These are phyloP conservation scores for Microtus richardsoni DNA, from an alignment of 2,113 vertebrate species.

Conservation along the genomic window DNA sequence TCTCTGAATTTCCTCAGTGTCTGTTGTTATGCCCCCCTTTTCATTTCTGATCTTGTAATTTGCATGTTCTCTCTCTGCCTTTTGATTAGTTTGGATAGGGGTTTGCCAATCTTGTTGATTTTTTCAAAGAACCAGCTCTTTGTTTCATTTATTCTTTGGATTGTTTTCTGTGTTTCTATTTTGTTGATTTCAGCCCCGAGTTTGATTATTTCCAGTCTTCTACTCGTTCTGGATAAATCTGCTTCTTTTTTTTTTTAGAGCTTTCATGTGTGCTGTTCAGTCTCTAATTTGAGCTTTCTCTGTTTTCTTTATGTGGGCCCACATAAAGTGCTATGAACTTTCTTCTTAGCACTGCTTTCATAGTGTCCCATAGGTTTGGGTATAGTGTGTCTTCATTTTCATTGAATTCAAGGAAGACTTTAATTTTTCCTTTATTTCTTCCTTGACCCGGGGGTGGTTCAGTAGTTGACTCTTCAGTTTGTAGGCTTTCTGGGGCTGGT, in stretches of 20 bases:
- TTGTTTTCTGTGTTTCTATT: not conserved
- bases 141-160: not conserved
- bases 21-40: too few relatives aligned
- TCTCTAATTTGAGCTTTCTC: not conserved
- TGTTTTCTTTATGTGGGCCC: not conserved
- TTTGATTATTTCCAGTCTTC: not conserved
- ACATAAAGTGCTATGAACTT: not conserved
- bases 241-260: not conserved
- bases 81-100: not conserved
- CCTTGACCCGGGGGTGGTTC: too few relatives aligned
- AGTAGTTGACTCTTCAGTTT: too few relatives aligned
- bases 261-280: not conserved
- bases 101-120: not conserved
- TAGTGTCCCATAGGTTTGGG: not conserved
- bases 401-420: not conserved
- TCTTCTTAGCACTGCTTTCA: not conserved
- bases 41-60: not conserved
- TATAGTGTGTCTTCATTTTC: not conserved
- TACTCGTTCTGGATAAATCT: not conserved
- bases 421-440: not conserved
- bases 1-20: too few relatives aligned
- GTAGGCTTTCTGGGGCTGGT: too few relatives aligned
- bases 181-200: not conserved
- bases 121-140: not conserved
- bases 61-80: not conserved